Evolutionary conservation across 1,140 invertebrate genomes (phyloP), one percentile per base, ranked within the genome.

Genomic region (Phymastichus coffea): DNA sequence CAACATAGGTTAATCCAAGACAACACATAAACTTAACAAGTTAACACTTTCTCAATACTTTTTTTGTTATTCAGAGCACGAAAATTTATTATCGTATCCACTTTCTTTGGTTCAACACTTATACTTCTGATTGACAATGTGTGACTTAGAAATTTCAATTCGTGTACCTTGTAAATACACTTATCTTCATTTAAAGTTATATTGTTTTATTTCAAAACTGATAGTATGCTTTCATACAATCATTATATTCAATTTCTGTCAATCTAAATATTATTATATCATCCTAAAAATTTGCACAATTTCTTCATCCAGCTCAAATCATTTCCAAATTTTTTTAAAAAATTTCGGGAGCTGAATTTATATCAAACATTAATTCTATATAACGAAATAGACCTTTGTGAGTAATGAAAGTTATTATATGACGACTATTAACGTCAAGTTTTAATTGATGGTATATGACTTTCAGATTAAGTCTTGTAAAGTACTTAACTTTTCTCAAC

Each of bases 221-320:
- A 10, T 15, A 51, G 9, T 3, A 51, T 2, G n/a, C 22, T n/a
- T 23, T 25, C 17, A 51, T 15, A 12, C 48, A 23, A 22, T 37
- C 30, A 23, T 74, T 67, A 44, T 74, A 70, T 59, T 76, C 69
- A 20, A 60, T 19, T 37, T 62, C 37, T 30, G 54, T 68, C 43
- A 40, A 57, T 7, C 64, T 75, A 61, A 67, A 72, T 14, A 71
- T 57, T 9, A 80, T 51, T 47, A 79, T 65, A 44, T 78, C 76
- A 51, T 80, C 73, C 14, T 70, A 59, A 40, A 64, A 68, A 38
- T 60, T 3, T 12, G 26, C 7, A 6, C 7, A 35, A 53, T 38
- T 12, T n/a, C 6, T n/a, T 22, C 7, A 53, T 53, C 40, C 53
- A 44, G 35, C 15, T 19, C 60, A 37, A 12, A 63, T 17, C 54